phyloP scores from a whole-genome alignment of 2,113 vertebrate genomes.

The Oreocharis arfaki region DNA sequence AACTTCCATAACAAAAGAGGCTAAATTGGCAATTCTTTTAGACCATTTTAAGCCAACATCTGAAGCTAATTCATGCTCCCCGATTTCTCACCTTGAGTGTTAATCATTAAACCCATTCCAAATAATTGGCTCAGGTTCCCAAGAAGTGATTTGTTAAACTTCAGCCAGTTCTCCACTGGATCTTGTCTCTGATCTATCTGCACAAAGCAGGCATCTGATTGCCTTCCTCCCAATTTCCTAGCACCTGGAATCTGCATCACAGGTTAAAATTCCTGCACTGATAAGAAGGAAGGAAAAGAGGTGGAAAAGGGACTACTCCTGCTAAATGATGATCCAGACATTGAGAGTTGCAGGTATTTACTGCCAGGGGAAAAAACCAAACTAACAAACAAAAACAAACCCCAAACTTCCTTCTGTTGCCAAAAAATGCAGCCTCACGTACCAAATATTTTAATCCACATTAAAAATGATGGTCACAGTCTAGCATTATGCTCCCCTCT shows the following conservation, averaged over 20 bases:
- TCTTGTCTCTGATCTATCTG: neutral
- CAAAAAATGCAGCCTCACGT: neutral
- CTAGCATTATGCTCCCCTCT: neutral
- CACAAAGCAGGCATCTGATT: neutral
- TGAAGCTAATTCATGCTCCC: neutral
- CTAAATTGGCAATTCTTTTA: neutral
- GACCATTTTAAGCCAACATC: neutral
- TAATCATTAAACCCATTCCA: slow-evolving; percentile 10
- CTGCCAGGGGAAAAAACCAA: rapidly evolving
- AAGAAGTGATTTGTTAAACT: neutral
- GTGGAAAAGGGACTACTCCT: neutral
- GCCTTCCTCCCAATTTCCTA: neutral
- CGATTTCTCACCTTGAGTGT: neutral
- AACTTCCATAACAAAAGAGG: neutral
- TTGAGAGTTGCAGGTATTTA: neutral
- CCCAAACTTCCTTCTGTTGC: neutral
- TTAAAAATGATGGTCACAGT: rapidly evolving
- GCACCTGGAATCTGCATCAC: neutral
- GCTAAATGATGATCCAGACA: neutral
- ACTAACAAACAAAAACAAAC: neutral
- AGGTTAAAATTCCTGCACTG: neutral
- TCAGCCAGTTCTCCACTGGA: neutral
- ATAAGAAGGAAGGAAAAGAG: neutral
- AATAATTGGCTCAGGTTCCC: neutral
- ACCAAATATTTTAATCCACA: neutral